phyloP scores from a whole-genome alignment of 2,797 vertebrate species.

The Anguilla marmorata region DNA sequence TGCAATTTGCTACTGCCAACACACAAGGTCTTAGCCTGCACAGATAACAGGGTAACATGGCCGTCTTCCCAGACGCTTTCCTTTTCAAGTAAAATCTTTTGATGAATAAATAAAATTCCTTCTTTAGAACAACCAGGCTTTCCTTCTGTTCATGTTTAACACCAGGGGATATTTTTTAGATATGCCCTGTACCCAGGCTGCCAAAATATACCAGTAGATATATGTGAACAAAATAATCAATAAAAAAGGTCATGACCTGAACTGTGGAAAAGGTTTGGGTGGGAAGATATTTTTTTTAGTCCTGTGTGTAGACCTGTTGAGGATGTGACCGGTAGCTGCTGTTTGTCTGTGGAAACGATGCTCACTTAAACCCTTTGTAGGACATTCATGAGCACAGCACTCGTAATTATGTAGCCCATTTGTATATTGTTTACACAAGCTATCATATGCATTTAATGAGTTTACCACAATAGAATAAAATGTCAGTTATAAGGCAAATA shows the following conservation, averaged over 20 bases:
- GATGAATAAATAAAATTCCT: no score
- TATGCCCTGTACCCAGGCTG: neutral
- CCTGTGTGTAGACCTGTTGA: neutral
- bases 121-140: no score
- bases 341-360: neutral
- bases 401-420: neutral
- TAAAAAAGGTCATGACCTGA: neutral
- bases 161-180: neutral
- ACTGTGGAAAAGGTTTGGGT: neutral
- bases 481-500: no score
- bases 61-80: no score
- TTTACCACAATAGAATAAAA: neutral
- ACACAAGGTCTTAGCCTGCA: constrained; percentile 40
- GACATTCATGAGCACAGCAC: neutral
- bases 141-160: neutral
- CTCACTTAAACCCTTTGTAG: neutral
- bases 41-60: no score
- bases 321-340: no score
- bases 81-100: no score
- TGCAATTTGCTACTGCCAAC: constrained; percentile 61
- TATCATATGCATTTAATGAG: neutral
- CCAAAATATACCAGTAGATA: neutral
- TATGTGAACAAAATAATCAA: neutral
- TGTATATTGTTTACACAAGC: neutral
- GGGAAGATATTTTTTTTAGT: neutral